phyloP scores from a whole-genome alignment of 2,113 vertebrate species.

The Aphelocoma coerulescens region DNA sequence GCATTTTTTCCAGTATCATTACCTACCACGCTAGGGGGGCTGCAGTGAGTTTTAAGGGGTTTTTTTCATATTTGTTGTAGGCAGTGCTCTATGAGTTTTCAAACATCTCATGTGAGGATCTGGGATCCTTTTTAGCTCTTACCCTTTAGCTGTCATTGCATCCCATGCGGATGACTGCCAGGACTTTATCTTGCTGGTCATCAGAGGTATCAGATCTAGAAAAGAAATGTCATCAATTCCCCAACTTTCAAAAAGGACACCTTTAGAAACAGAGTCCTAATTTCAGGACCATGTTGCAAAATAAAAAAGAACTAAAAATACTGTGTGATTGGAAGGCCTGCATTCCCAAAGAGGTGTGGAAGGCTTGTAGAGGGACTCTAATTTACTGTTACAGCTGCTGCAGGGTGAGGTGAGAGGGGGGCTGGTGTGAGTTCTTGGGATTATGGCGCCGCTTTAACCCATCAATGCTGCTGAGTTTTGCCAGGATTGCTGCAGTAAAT shows the following conservation, averaged over 20 bases:
- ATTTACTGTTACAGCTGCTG: not conserved
- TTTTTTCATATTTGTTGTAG: not conserved
- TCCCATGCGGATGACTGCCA: not conserved
- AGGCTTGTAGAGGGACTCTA: not conserved
- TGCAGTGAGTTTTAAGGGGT: not conserved
- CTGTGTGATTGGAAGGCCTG: not conserved
- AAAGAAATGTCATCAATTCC: not conserved
- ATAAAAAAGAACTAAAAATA: not conserved
- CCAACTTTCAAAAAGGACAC: not conserved
- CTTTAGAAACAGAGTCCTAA: not conserved
- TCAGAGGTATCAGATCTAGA: not conserved
- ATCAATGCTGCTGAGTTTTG: not conserved
- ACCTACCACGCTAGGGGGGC: not conserved
- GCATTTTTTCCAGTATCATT: not conserved
- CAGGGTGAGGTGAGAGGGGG: not conserved
- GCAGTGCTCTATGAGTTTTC: not conserved
- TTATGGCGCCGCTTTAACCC: not conserved
- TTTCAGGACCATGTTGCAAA: not conserved
- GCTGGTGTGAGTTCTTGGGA: fast-evolving
- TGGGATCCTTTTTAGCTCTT: not conserved
- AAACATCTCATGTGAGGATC: not conserved
- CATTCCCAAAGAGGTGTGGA: not conserved
- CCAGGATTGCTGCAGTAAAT: not conserved
- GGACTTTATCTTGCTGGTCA: not conserved
- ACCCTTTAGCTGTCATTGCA: not conserved